Percentiles rank a stretch among this genome's conserved stretches.
Conservation (phyloP, 2,113 vertebrate species). For the Atractosteus spatula region DNA sequence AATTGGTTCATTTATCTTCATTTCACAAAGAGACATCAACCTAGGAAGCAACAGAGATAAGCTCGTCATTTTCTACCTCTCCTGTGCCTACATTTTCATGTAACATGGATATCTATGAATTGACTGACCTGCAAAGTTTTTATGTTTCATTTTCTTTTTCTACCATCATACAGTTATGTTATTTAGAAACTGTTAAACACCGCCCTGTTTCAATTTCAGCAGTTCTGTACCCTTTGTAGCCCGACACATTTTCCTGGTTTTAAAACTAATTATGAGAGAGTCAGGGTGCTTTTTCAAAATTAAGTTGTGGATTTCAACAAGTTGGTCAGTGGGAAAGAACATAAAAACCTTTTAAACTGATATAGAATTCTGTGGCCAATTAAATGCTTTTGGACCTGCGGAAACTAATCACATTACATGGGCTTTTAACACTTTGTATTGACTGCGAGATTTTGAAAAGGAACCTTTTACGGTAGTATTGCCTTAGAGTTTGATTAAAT, state of each 20-base stretch:
- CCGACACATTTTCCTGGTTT: too few species aligned
- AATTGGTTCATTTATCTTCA: constrained; percentile 1
- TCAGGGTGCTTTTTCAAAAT: too few species aligned
- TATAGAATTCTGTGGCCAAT: neutral
- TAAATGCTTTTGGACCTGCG: neutral
- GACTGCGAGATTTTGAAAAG: neutral
- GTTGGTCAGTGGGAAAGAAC: too few species aligned
- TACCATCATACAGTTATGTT: too few species aligned
- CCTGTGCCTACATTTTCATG: neutral
- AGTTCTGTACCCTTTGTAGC: too few species aligned
- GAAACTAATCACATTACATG: neutral
- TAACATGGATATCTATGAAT: neutral
- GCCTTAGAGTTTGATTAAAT: neutral
- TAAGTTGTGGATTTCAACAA: too few species aligned
- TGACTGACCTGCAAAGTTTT: constrained; percentile 5
- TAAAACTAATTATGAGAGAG: too few species aligned
- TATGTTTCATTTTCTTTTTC: neutral
- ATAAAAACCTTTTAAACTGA: too few species aligned
- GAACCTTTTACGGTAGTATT: neutral
- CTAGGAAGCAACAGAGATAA: neutral
- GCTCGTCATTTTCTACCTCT: neutral
- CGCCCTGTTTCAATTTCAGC: too few species aligned
- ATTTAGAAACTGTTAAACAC: neutral
- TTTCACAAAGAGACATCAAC: neutral
- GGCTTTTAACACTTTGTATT: neutral